Conservation (phyloP, 1,140 invertebrate species). For the Anastrepha ludens region DNA sequence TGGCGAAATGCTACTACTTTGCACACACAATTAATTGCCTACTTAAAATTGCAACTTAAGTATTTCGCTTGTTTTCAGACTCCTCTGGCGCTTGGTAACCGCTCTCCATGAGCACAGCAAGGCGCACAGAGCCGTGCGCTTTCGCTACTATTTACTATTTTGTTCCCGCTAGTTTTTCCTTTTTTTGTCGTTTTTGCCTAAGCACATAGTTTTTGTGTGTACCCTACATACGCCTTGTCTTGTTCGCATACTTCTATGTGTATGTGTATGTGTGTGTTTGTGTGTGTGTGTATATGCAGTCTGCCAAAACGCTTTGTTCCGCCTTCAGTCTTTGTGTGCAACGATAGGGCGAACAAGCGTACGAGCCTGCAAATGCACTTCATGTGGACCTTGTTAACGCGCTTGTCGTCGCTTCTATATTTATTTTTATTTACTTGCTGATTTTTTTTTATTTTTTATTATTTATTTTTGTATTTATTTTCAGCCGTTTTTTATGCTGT, state of each 20-base stretch:
- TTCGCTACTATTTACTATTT: too few species aligned
- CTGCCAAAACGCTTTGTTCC: background rate
- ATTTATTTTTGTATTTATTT: background rate
- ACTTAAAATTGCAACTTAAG: slow-evolving; percentile 30
- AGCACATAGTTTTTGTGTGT: too few species aligned
- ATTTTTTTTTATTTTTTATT: background rate
- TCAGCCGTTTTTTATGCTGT: slow-evolving; percentile 4
- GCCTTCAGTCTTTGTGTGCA: background rate
- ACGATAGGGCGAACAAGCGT: background rate
- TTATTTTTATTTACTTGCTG: background rate
- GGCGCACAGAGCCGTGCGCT: background rate
- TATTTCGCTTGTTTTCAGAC: background rate
- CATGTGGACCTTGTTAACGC: background rate
- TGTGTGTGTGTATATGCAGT: too few species aligned
- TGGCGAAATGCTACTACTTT: background rate
- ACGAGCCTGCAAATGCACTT: background rate
- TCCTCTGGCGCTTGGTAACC: background rate
- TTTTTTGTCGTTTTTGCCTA: too few species aligned
- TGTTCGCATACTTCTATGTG: too few species aligned
- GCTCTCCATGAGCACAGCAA: background rate
- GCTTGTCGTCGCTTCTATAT: background rate
- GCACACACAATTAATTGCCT: slow-evolving; percentile 33
- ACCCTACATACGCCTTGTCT: too few species aligned
- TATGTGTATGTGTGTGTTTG: too few species aligned
- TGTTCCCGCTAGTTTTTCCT: too few species aligned